Evolutionary conservation across 2,797 vertebrate genomes (phyloP), one percentile per base, ranked within the genome.

Genomic region (Karalla daura): DNA sequence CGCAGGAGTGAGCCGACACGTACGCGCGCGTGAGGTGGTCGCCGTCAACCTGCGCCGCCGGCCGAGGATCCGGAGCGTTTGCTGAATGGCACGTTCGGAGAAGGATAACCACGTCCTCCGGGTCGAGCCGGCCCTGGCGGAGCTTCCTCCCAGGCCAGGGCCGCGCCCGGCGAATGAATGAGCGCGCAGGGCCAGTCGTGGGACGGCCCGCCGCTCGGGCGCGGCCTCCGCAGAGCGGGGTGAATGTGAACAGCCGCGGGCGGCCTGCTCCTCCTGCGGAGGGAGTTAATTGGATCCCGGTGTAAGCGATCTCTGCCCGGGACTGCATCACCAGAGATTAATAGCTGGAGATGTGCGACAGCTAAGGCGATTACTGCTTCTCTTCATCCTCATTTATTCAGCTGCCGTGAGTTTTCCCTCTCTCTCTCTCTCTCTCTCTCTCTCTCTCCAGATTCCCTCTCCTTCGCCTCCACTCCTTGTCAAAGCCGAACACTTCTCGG

Each of bases 211-310:
- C n/a, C 14, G 67, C 50, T 58, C 3, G 35, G 63, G 63, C 65
- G 65, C 51, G 75, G 78, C 81, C 69, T 75, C 40, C 24, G 65
- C 5, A 0, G 58, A 2, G 47, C 33, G 27, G 51, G 46, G 65
- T 30, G 69, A 61, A 20, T 54, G 43, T 66, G 79, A 77, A 54
- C 74, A 74, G 78, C 40, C 3, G 54, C 60, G 73, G 3, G 54
- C 60, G 73, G 32, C 53, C 13, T 7, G 7, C 18, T 78, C 59
- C 44, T 68, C 73, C 80, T 36, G 58, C 63, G 37, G 60, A 76
- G 76, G 58, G 69, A 84, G 64, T 86, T 91, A 87, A 93, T 88
- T 89, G 83, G 85, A 89, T 85, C 81, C 81, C 44, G 14, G 41
- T 63, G 71, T 78, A 83, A 86, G 82, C 72, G 77, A 86, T 84